These are phyloP conservation scores for Metellina segmentata DNA, from an alignment of 2,888 invertebrate species.

Conservation along the genomic window DNA sequence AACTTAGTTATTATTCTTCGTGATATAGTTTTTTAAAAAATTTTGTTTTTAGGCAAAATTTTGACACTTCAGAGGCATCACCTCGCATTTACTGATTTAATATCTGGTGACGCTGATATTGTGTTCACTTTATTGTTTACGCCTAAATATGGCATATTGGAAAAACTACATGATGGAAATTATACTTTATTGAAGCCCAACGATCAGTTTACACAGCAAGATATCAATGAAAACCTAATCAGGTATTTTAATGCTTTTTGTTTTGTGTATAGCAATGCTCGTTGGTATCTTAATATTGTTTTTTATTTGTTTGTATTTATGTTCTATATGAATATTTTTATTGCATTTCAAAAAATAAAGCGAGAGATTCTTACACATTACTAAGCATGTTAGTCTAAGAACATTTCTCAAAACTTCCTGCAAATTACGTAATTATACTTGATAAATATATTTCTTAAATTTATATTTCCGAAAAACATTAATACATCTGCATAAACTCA, in stretches of 20 bases:
- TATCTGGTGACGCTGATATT: slow-evolving; percentile 63
- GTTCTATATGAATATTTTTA: not conserved
- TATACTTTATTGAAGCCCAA: slow-evolving; percentile 32
- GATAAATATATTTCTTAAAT: too few species aligned
- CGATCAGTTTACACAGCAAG: slow-evolving; percentile 62
- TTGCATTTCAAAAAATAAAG: not conserved
- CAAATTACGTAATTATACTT: too few species aligned
- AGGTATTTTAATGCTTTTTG: slow-evolving; percentile 31
- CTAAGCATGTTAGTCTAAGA: too few species aligned
- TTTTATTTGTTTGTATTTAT: too few species aligned
- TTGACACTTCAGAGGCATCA: slow-evolving; percentile 59
- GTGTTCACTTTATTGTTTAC: slow-evolving; percentile 40
- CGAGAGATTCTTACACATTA: not conserved
- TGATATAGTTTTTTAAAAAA: not conserved
- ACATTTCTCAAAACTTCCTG: too few species aligned
- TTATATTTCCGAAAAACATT: too few species aligned
- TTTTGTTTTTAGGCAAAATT: slow-evolving; percentile 26
- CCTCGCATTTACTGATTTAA: slow-evolving; percentile 66
- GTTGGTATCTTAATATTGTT: too few species aligned
- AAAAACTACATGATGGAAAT: slow-evolving; percentile 28
- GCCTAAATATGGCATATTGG: slow-evolving; percentile 65
- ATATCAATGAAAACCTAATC: slow-evolving; percentile 60
- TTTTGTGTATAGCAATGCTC: not conserved
- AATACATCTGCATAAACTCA: too few species aligned
- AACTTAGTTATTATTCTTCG: not conserved